Evolutionary conservation across 2,888 invertebrate genomes (phyloP).

Genomic region (Acronicta alni): DNA sequence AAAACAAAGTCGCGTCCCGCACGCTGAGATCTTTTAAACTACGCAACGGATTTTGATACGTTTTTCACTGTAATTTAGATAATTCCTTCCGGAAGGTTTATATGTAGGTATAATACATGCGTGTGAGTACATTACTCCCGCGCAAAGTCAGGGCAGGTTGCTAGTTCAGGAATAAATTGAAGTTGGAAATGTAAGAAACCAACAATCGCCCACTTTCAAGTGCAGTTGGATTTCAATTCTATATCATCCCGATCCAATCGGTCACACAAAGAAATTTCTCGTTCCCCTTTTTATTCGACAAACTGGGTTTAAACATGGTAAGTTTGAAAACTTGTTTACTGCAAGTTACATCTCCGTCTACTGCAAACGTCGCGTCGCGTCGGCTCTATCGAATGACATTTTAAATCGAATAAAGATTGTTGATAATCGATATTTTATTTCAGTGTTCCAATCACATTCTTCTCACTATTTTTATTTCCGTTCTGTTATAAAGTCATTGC

Average conservation of each 20-base stretch:
- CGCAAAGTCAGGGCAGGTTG: too few species aligned
- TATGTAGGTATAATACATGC: too few species aligned
- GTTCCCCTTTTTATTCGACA: slow-evolving; percentile 57
- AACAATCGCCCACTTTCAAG: slow-evolving; percentile 28
- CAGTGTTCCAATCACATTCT: not conserved
- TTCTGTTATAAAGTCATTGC: not conserved
- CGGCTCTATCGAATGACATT: slow-evolving; percentile 45
- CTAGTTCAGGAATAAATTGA: not conserved
- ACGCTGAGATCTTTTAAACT: too few species aligned
- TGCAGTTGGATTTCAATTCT: slow-evolving; percentile 34
- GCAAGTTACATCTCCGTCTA: slow-evolving; percentile 46
- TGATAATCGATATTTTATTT: slow-evolving; percentile 22
- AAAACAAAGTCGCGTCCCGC: too few species aligned
- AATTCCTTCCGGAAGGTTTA: too few species aligned
- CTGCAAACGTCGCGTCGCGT: slow-evolving; percentile 14
- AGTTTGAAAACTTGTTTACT: slow-evolving; percentile 68
- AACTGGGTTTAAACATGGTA: slow-evolving; percentile 56
- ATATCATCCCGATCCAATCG: slow-evolving; percentile 58
- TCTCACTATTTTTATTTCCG: not conserved
- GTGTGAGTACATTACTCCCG: too few species aligned
- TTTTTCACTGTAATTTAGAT: too few species aligned
- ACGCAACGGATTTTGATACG: too few species aligned
- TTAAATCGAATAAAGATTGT: slow-evolving; percentile 46
- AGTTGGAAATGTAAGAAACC: slow-evolving; percentile 2
- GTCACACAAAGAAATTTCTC: slow-evolving; percentile 54